A percentile compares a stretch with the other conserved stretches of the same genome.
phyloP scores from a whole-genome alignment of 2,113 vertebrate genomes.

The Corythaeola cristata region DNA sequence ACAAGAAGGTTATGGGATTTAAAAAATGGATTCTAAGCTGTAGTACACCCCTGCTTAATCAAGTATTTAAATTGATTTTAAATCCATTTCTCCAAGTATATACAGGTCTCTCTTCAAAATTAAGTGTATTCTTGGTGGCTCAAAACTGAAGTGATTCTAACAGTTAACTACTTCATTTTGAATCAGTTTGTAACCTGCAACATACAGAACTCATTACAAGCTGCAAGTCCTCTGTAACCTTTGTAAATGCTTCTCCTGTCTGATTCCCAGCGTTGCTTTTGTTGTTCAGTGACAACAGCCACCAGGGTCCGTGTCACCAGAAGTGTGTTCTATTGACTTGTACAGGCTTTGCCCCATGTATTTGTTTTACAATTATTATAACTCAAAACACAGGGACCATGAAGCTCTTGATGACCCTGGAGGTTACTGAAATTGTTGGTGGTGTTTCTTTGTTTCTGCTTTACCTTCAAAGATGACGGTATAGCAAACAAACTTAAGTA shows the following conservation, averaged over 20 bases:
- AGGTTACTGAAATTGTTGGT: not conserved
- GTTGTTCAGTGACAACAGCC: not conserved
- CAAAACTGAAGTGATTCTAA: not conserved
- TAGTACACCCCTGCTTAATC: not conserved
- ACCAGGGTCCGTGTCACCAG: not conserved
- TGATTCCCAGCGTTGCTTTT: not conserved
- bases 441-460: not conserved
- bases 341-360: not conserved
- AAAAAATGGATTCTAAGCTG: not conserved
- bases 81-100: not conserved
- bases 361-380: not conserved
- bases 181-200: not conserved
- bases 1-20: not conserved
- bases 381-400: not conserved
- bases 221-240: not conserved
- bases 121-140: not conserved
- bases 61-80: not conserved
- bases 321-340: not conserved
- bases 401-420: not conserved
- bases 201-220: not conserved
- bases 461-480: not conserved
- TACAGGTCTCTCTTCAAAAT: not conserved
- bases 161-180: not conserved
- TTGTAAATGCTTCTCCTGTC: not conserved
- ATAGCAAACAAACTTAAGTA: not conserved